Base-by-base conservation (phyloP, 1,140 invertebrate genomes). In the Armadillidium nasatum region DNA sequence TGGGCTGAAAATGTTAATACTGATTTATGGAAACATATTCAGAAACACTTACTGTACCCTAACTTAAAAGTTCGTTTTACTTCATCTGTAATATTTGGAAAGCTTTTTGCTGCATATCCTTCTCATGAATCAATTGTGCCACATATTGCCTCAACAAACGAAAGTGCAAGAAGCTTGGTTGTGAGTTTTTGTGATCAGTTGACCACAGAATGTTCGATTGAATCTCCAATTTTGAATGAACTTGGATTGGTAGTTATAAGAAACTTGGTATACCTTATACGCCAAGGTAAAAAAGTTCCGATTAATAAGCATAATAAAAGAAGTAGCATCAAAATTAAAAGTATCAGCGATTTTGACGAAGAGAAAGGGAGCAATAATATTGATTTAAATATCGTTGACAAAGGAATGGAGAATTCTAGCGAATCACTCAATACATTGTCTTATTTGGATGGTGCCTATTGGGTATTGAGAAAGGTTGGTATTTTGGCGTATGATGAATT, bases 211-310 rank as follows among this genome's bases (percentile, higher is more conserved):
- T 75, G 77, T 66, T 23, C 60, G 46, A 22, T 21, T 43, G 60
- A 72, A 19, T 69, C 67, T 44, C 50, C 74, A 44, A 70, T 77
- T 19, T 23, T 79, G 22, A 77, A 71, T 11, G 71, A 79, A 69
- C 66, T 81, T 15, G 78, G 77, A 15, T 73, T 81, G 13, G 44
- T 72, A 21, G 75, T 77, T 13, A 71, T 81, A 13, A 76, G 80
- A 73, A 81, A 81, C 19, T 72, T 81, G n/a, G 78, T 81, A 44
- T 81, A 81, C 60, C 66, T 81, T 13, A 46, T 81, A 23, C 72
- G 80, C 21, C 77, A 79, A 45, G 74, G 77, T 43, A 19, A 70
- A 54, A 76, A 79, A 54, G 80, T 81, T 15, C 76, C 77, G 11
- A 44, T 66, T 7, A 43, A 67, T 33, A 33, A 33, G 6, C 33